Evolutionary conservation across 2,888 invertebrate species (phyloP).

Genomic region (Eumerus sabulonum): DNA sequence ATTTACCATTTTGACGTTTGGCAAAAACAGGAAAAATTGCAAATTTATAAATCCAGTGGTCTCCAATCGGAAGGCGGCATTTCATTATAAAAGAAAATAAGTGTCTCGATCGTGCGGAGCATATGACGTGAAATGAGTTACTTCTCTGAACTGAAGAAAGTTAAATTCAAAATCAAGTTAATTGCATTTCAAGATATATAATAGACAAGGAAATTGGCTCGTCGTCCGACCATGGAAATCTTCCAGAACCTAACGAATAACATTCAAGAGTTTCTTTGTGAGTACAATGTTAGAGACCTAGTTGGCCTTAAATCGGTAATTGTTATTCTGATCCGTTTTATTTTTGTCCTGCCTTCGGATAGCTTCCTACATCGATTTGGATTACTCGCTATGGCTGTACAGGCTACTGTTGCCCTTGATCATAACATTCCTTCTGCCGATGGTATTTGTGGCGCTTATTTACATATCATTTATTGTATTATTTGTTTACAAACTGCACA

Average conservation of each 20-base stretch:
- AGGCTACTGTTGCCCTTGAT: constrained; percentile 91
- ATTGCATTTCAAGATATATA: not conserved
- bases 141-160: constrained; percentile 42
- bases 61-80: not conserved
- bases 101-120: not conserved
- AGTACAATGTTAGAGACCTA: constrained; percentile 65
- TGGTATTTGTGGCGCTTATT: constrained; percentile 88
- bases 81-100: constrained; percentile 11
- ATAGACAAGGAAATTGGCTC: not conserved
- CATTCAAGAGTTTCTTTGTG: constrained; percentile 74
- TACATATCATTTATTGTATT: constrained; percentile 91
- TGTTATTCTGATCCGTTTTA: constrained; percentile 42
- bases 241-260: constrained; percentile 71
- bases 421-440: constrained; percentile 91
- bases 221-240: constrained; percentile 74
- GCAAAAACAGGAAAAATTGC: constrained; percentile 4
- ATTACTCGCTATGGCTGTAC: constrained; percentile 90
- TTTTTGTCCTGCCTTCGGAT: constrained; percentile 78
- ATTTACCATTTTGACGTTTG: constrained; percentile 31
- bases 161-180: constrained; percentile 48
- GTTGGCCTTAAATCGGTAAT: not conserved
- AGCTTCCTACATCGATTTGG: constrained; percentile 90
- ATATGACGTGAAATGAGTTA: constrained; percentile 52
- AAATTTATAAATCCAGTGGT: not conserved
- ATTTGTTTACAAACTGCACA: constrained; percentile 92